phyloP scores from a whole-genome alignment of 2,113 vertebrate genomes.

The Origma solitaria region DNA sequence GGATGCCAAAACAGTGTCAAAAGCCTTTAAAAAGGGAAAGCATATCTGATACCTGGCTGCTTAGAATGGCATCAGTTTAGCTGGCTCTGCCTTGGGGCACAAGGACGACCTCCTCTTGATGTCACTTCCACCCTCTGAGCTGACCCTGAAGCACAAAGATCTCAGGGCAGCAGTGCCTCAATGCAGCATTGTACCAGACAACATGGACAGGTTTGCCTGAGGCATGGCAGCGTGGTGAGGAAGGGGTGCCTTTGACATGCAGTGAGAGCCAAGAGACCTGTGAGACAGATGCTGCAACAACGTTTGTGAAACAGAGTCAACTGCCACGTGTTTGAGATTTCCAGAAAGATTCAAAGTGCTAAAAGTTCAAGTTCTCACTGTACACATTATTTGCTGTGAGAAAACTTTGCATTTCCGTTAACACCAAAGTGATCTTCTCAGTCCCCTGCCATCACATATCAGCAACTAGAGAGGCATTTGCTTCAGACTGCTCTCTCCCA shows the following conservation, averaged over 20 bases:
- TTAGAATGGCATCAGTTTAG: neutral
- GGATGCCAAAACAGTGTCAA: neutral
- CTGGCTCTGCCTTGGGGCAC: neutral
- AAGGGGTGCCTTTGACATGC: neutral
- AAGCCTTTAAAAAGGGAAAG: neutral
- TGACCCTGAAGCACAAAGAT: neutral
- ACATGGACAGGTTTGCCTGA: neutral
- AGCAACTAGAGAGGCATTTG: neutral
- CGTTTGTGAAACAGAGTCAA: neutral
- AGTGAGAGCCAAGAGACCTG: fast-evolving
- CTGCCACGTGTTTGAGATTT: neutral
- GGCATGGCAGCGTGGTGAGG: neutral
- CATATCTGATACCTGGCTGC: neutral
- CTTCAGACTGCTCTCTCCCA: neutral
- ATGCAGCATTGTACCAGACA: neutral
- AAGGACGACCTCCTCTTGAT: neutral
- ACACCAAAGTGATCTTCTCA: neutral
- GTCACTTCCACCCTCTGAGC: neutral
- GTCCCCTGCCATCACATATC: neutral
- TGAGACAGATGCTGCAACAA: neutral
- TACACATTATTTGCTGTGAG: neutral
- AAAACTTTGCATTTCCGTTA: neutral
- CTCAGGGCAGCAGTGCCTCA: neutral
- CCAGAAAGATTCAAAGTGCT: neutral
- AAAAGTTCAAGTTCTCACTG: neutral